Evolutionary conservation across 2,797 vertebrate genomes (phyloP).

Genomic region (Siniperca undulata): DNA sequence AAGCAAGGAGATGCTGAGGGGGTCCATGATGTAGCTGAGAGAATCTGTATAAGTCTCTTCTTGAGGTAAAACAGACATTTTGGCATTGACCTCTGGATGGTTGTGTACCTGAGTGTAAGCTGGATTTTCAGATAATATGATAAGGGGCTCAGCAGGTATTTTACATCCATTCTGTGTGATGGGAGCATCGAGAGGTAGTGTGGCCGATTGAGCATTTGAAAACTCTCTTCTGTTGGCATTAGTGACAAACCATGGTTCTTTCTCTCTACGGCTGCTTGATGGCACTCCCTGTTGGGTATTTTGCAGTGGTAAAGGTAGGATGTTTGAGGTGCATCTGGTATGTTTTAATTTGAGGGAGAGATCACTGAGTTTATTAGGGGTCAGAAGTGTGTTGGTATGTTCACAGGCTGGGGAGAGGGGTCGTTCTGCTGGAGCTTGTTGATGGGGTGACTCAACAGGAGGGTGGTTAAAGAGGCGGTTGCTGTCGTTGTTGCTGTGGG

Average conservation of each 20-base stretch:
- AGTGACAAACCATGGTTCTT: not conserved
- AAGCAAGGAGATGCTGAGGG: constrained; percentile 78
- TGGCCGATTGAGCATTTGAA: not conserved
- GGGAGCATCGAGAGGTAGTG: constrained; percentile 3
- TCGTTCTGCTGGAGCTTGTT: constrained; percentile 79
- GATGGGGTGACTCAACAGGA: constrained; percentile 34
- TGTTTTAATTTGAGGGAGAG: constrained; percentile 58
- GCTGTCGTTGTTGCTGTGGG: constrained; percentile 50
- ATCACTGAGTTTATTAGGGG: constrained; percentile 31
- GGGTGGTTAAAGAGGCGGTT: constrained; percentile 17
- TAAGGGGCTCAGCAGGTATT: constrained; percentile 2
- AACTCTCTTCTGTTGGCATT: not conserved
- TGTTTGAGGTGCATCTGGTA: constrained; percentile 29
- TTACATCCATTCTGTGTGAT: constrained; percentile 23
- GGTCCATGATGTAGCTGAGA: constrained; percentile 63
- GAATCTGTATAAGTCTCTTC: constrained; percentile 36
- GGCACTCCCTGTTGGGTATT: constrained; percentile 26
- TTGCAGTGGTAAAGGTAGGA: constrained; percentile 5
- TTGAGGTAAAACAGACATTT: constrained; percentile 31
- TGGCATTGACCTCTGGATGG: constrained; percentile 15
- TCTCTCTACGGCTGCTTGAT: constrained; percentile 8
- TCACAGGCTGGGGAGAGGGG: constrained; percentile 79
- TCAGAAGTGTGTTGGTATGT: constrained; percentile 3
- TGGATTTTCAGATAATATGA: constrained; percentile 26
- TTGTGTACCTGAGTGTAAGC: not conserved